phyloP scores from a whole-genome alignment of 2,113 vertebrate species.

The Hippocampus barbouri region DNA sequence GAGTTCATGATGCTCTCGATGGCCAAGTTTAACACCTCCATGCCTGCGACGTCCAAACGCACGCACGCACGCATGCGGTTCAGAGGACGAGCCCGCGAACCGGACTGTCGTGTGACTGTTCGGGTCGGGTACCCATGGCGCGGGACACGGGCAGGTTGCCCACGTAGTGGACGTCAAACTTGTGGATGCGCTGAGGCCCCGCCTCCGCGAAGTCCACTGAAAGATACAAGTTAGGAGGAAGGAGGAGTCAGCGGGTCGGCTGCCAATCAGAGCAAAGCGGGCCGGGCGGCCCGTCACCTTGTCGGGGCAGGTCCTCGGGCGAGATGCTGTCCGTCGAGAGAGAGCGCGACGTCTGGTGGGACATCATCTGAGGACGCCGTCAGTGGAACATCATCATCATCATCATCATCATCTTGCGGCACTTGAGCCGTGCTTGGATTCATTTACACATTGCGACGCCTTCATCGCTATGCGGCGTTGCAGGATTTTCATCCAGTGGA shows the following conservation, averaged over 20 bases:
- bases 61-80: background rate
- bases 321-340: slow-evolving; percentile 77
- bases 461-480: too few relatives aligned
- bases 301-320: slow-evolving; percentile 78
- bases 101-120: background rate
- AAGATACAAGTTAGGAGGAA: slow-evolving; percentile 1
- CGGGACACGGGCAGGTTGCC: slow-evolving; percentile 85
- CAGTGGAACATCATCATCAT: background rate
- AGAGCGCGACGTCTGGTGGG: slow-evolving; percentile 69
- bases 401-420: too few relatives aligned
- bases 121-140: slow-evolving; percentile 80
- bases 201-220: slow-evolving; percentile 85
- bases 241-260: background rate
- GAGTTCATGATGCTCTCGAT: slow-evolving; percentile 82
- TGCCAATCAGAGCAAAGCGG: slow-evolving; percentile 11
- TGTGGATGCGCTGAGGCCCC: slow-evolving; percentile 80
- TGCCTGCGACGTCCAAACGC: slow-evolving; percentile 70
- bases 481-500: too few relatives aligned
- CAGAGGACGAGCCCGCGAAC: background rate
- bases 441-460: too few relatives aligned
- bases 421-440: too few relatives aligned
- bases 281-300: slow-evolving; percentile 73
- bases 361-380: slow-evolving; percentile 59
- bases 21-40: slow-evolving; percentile 89
- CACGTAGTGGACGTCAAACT: slow-evolving; percentile 85